phyloP scores from a whole-genome alignment of 2,888 invertebrate genomes.

The Aricia artaxerxes region DNA sequence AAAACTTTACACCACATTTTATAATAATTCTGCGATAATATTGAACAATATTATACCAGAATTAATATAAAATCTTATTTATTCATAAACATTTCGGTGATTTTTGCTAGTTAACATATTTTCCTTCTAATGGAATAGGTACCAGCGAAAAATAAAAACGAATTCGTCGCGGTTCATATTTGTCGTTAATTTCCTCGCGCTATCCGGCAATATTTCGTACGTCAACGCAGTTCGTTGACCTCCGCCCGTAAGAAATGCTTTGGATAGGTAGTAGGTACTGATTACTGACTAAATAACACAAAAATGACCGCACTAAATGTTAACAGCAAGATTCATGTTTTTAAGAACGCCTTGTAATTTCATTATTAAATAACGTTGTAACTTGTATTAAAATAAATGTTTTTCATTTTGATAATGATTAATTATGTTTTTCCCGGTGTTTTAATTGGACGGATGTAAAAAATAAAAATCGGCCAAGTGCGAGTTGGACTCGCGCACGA shows the following conservation, averaged over 20 bases:
- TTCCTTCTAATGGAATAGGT: background rate
- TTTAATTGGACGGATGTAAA: background rate
- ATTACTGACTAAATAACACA: conserved; percentile 6
- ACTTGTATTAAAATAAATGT: background rate
- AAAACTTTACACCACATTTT: background rate
- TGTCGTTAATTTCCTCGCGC: conserved; percentile 17
- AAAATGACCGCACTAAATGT: conserved; percentile 15
- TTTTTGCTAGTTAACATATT: background rate
- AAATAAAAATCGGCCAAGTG: too few species aligned
- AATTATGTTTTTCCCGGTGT: background rate
- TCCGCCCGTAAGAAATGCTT: conserved; percentile 10
- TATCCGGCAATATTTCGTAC: conserved; percentile 24
- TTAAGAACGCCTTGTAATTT: background rate
- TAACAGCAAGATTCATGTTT: conserved; percentile 9
- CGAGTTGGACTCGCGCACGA: too few species aligned
- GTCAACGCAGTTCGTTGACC: conserved; percentile 26
- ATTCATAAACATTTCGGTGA: background rate
- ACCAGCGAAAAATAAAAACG: background rate
- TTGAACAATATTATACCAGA: background rate
- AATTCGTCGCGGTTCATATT: conserved; percentile 5
- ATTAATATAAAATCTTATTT: background rate
- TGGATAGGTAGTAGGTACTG: background rate
- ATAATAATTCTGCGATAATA: too few species aligned
- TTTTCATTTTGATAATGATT: background rate
- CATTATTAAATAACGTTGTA: background rate